phyloP scores from a whole-genome alignment of 2,797 vertebrate species.

The Remorina albescens region DNA sequence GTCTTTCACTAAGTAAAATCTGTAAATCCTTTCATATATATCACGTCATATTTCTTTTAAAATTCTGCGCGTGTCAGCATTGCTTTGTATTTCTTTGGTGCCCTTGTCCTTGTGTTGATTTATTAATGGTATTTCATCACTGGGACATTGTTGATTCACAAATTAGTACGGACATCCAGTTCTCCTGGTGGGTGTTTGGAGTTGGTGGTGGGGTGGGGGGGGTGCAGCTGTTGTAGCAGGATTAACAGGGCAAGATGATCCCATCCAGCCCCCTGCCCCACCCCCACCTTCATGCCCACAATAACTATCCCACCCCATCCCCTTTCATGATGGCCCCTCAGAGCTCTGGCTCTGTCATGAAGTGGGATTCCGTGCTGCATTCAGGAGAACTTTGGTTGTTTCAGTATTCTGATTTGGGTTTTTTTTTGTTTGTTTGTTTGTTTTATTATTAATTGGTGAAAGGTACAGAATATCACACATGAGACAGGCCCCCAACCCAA shows the following conservation, averaged over 20 bases:
- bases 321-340: neutral
- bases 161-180: neutral
- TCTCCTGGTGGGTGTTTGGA: neutral
- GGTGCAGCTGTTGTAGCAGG: constrained; percentile 51
- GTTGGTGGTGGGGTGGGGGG: neutral
- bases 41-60: too few relatives aligned
- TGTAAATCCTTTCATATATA: too few relatives aligned
- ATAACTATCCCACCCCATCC: neutral
- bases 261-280: neutral
- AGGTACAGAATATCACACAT: too few relatives aligned
- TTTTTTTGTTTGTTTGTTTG: too few relatives aligned
- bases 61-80: too few relatives aligned
- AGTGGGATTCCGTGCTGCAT: neutral
- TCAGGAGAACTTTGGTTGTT: neutral
- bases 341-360: neutral
- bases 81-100: too few relatives aligned
- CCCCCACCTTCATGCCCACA: neutral
- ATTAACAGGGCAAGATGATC: constrained; percentile 33
- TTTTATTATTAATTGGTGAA: too few relatives aligned
- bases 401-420: neutral
- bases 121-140: too few relatives aligned
- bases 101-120: neutral
- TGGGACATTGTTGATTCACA: neutral
- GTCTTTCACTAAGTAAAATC: too few relatives aligned
- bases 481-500: neutral